Percentiles rank a stretch among this genome's conserved stretches.
These are phyloP conservation scores for Peribatodes rhomboidaria DNA, from an alignment of 2,888 invertebrate genomes.

Conservation along the genomic window DNA sequence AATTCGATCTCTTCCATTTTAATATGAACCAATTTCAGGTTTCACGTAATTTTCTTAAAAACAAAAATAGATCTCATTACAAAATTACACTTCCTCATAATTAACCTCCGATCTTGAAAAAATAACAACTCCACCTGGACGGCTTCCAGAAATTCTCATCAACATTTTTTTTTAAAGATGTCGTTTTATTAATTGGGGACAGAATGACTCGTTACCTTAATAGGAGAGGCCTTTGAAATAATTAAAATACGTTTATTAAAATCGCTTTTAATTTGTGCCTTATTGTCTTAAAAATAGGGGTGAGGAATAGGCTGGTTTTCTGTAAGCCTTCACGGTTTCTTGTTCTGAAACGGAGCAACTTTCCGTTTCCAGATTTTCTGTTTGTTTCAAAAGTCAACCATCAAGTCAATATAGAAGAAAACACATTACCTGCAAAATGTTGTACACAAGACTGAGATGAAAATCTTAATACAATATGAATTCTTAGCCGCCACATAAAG, in stretches of 20 bases:
- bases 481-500: too few species aligned
- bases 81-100: constrained; percentile 21
- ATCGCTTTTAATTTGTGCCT: constrained; percentile 27
- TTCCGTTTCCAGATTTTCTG: constrained; percentile 7
- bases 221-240: constrained; percentile 56
- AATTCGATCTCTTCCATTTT: background rate
- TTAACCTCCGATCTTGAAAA: constrained; percentile 23
- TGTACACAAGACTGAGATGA: background rate
- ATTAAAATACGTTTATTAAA: constrained; percentile 54
- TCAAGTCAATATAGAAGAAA: background rate
- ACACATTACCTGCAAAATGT: background rate
- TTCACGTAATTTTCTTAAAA: constrained; percentile 11
- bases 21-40: background rate
- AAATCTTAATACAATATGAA: too few species aligned
- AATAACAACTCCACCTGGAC: constrained; percentile 52
- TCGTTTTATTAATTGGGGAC: constrained; percentile 62
- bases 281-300: constrained; percentile 4
- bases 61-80: constrained; percentile 15
- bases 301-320: constrained; percentile 11
- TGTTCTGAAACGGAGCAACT: constrained; percentile 12
- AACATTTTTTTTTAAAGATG: constrained; percentile 62
- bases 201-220: constrained; percentile 61
- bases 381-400: constrained; percentile 5
- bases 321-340: background rate
- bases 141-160: constrained; percentile 60